Evolutionary conservation across 2,113 vertebrate species (phyloP).

Genomic region (Calyptommatus sinebrachiatus): DNA sequence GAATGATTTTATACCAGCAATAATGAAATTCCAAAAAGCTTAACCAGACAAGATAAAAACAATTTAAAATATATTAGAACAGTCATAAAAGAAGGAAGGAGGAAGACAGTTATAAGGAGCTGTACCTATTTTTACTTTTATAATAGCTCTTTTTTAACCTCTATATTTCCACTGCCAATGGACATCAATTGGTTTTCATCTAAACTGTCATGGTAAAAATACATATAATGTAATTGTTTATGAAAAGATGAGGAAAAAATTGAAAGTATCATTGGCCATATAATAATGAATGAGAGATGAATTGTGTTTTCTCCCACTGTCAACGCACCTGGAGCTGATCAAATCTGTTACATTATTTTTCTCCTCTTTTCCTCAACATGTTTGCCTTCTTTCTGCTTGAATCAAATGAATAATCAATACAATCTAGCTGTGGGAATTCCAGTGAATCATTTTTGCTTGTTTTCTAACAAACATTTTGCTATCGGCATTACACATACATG

Average conservation of each 20-base stretch:
- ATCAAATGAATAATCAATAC: conserved; percentile 54
- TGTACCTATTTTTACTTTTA: no score
- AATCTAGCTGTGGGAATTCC: conserved; percentile 33
- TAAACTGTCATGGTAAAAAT: background rate
- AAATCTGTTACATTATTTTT: conserved; percentile 37
- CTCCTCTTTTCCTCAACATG: conserved; percentile 39
- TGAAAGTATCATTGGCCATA: conserved; percentile 27
- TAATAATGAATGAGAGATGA: conserved; percentile 19
- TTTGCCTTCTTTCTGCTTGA: conserved; percentile 51
- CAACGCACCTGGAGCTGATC: conserved; percentile 43
- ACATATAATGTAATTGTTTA: no score
- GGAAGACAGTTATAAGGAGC: no score
- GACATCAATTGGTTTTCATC: background rate
- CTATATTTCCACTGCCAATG: background rate
- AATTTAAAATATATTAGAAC: no score
- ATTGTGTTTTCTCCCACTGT: conserved; percentile 30
- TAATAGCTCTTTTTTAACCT: no score
- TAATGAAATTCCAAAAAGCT: no score
- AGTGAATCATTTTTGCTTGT: conserved; percentile 21
- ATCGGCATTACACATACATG: conserved; percentile 14
- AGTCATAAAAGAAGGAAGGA: no score
- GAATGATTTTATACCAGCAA: no score
- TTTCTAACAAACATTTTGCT: conserved; percentile 28
- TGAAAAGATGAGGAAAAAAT: conserved; percentile 18
- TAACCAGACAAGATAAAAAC: no score